Percentiles rank a stretch among this genome's conserved stretches.
Conservation (phyloP, 2,113 vertebrate species). For the Taxidea taxus region DNA sequence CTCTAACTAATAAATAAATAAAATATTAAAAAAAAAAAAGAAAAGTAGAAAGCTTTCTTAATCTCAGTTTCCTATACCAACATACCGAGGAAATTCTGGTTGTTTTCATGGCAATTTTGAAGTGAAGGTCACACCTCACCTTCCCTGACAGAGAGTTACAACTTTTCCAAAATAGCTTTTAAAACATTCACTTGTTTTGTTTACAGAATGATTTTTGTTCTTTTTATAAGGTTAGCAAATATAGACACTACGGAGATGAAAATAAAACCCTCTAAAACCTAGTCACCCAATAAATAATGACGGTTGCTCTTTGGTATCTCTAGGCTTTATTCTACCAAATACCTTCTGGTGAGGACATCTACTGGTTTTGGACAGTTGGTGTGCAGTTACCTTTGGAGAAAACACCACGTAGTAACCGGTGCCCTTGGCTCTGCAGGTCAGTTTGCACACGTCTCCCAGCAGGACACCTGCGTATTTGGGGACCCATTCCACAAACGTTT, state of each 20-base stretch:
- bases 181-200: not conserved
- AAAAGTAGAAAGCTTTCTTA: not conserved
- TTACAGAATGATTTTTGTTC: not conserved
- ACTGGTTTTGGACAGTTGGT: not conserved
- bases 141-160: not conserved
- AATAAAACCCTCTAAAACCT: not conserved
- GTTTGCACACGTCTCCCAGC: constrained; percentile 94
- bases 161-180: constrained; percentile 21
- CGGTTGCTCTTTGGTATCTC: not conserved
- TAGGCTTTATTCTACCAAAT: not conserved
- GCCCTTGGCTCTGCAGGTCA: constrained; percentile 97
- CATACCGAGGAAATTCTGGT: not conserved
- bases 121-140: not conserved
- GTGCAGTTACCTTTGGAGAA: constrained; percentile 92
- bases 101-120: constrained; percentile 28
- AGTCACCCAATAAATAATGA: not conserved
- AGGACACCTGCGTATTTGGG: constrained; percentile 96
- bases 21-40: no score
- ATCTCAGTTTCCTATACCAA: not conserved
- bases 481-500: constrained; percentile 97
- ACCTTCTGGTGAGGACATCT: not conserved
- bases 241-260: not conserved
- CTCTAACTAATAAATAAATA: no score
- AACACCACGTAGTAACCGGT: constrained; percentile 98
- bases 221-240: constrained; percentile 30